Evolutionary conservation across 2,888 invertebrate genomes (phyloP), one percentile per base, ranked within the genome.

Genomic region (Pseudococcus longispinus): DNA sequence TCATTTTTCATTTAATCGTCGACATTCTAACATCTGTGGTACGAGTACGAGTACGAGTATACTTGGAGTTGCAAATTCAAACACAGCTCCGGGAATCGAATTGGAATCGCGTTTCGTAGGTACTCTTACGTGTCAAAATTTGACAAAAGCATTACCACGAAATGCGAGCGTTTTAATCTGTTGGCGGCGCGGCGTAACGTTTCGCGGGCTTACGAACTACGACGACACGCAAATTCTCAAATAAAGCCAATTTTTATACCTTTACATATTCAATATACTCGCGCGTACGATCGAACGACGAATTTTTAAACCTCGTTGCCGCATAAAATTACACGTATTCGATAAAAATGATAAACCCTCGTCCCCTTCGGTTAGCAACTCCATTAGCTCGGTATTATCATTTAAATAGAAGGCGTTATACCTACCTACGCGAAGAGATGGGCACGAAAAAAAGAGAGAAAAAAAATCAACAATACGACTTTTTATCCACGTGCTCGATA

Each of bases 21-120:
- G 70, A 70, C 70, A 70, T 70, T 70, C 29, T 29, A 70, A 70
- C 70, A 70, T 70, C 70, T 70, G 70, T 18, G 70, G 37, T 70
- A n/a, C n/a, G n/a, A n/a, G n/a, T n/a, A n/a, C n/a, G n/a, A n/a
- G n/a, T n/a, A n/a, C n/a, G n/a, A n/a, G n/a, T n/a, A 70, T 29
- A n/a, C 51, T 6, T 0, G n/a, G n/a, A 37, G 37, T 37, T 37
- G 37, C 44, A 46, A 51, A 51, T 46, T 13, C 55, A 2, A 18
- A 29, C 29, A 4, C 26, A 3, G 26, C 70, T 70, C 5, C 29
- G 26, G 29, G 8, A 70, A 70, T 70, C 70, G 29, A 70, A 70
- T 70, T 70, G 18, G 32, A 70, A 70, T 70, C 18, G 13, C 70
- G 29, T 18, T 26, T 51, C 51, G 51, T 46, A 46, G 5, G 2